Percentiles rank a stretch among this genome's conserved stretches.
Conservation (phyloP, 1,140 invertebrate species). For the Varroa destructor region DNA sequence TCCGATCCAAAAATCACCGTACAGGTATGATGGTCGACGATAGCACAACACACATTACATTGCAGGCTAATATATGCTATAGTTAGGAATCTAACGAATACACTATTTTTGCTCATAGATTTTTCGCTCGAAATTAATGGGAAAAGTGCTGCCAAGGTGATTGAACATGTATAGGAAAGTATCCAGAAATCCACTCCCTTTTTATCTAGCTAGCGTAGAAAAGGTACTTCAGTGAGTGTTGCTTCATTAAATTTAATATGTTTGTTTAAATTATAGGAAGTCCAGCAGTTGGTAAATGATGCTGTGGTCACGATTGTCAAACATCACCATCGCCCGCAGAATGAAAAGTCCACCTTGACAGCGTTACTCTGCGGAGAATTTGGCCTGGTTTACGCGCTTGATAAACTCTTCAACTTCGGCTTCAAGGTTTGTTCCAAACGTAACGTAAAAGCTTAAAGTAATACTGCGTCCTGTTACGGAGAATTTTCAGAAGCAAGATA, state of each 20-base stretch:
- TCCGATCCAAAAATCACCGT: constrained; percentile 36
- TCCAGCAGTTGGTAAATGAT: constrained; percentile 53
- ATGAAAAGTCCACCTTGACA: constrained; percentile 65
- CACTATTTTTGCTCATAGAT: not conserved
- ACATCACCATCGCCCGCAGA: constrained; percentile 74
- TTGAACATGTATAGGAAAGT: too few relatives aligned
- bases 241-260: constrained; percentile 30
- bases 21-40: constrained; percentile 35
- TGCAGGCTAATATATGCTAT: not conserved
- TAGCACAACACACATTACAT: constrained; percentile 31
- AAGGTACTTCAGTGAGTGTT: too few relatives aligned
- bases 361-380: constrained; percentile 82
- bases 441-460: too few relatives aligned
- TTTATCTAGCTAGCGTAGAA: too few relatives aligned
- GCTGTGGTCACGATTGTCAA: constrained; percentile 93
- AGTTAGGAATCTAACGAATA: constrained; percentile 21
- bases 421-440: constrained; percentile 48
- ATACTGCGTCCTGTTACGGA: too few relatives aligned
- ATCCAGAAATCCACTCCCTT: too few relatives aligned
- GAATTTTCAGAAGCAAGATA: too few relatives aligned
- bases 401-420: constrained; percentile 83
- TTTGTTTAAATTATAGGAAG: constrained; percentile 38
- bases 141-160: too few relatives aligned
- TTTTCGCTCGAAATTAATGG: not conserved
- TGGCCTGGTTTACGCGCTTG: constrained; percentile 78